A percentile compares a stretch with the other conserved stretches of the same genome.
phyloP scores from a whole-genome alignment of 2,888 invertebrate species.

The Sinopyrophorus schimmeli region DNA sequence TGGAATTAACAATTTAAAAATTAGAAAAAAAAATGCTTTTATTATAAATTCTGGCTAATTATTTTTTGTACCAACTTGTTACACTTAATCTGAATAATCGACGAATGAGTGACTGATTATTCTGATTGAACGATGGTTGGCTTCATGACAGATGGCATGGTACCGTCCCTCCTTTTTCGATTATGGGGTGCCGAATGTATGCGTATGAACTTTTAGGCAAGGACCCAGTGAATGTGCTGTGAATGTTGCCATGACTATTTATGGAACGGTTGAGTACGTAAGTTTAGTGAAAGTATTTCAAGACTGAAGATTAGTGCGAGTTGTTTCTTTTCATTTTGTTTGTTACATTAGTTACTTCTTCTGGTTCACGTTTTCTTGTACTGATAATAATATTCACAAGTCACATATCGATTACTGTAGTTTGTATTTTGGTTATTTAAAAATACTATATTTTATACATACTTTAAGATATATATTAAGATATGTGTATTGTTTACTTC shows the following conservation, averaged over 20 bases:
- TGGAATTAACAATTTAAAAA: slow-evolving; percentile 40
- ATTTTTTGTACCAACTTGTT: slow-evolving; percentile 12
- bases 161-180: slow-evolving; percentile 45
- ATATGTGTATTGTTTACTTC: not conserved
- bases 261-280: slow-evolving; percentile 46
- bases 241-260: slow-evolving; percentile 41
- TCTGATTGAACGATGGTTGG: slow-evolving; percentile 13
- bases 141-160: slow-evolving; percentile 42
- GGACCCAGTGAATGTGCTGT: slow-evolving; percentile 42
- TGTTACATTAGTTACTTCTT: no score
- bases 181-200: slow-evolving; percentile 50
- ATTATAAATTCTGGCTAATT: slow-evolving; percentile 31
- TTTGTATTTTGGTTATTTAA: slow-evolving; percentile 30
- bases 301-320: slow-evolving; percentile 49
- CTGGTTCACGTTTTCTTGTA: slow-evolving; percentile 13
- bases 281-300: slow-evolving; percentile 43
- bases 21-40: slow-evolving; percentile 36
- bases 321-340: slow-evolving; percentile 42
- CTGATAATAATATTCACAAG: slow-evolving; percentile 33
- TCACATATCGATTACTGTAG: slow-evolving; percentile 42
- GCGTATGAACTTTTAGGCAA: slow-evolving; percentile 38
- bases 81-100: no score
- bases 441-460: slow-evolving; percentile 32
- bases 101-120: slow-evolving; percentile 17
- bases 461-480: slow-evolving; percentile 10